Base-by-base conservation (phyloP, 2,888 invertebrate species). In the Julus scandinavius region DNA sequence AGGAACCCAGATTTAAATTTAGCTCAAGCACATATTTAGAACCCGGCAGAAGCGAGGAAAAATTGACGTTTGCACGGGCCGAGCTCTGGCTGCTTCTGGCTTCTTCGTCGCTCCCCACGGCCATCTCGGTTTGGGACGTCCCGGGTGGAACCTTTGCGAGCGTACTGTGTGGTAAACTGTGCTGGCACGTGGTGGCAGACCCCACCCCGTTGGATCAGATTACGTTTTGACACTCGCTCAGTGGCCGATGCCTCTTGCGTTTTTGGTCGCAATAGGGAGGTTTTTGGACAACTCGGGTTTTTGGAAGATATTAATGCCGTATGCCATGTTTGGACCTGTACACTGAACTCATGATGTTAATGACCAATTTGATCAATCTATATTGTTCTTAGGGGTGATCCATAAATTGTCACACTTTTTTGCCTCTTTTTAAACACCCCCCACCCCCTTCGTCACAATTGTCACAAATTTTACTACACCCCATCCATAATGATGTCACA, bases 111-210 rank as follows among this genome's bases (percentile, higher is more conserved):
- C 72, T 72, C 72, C 72, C 72, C 72, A 72, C 20, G 72, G n/a
- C 72, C 85, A 85, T 85, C 85, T 49, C 49, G n/a, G 85, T 85
- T 85, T 85, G 85, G 85, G 85, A 85, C 85, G 49, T 85, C 85
- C 85, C 85, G 49, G 17, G 40, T 85, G 49, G 49, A 85, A 72
- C 72, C 72, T 3, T 72, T n/a, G 72, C 72, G 29, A 29, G 29
- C 29, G 29, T 72, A 29, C 72, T 72, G 72, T 72, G 72, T 72
- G 72, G 72, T 72, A 72, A 15, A 49, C 49, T 85, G n/a, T 85
- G 85, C 17, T 20, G 85, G 85, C 85, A 85, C 85, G 85, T 85
- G 85, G 85, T 85, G 85, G 85, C 49, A 85, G 85, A 85, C 85
- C 85, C 85, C 85, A 85, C 85, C 85, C 85, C 7, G 85, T 45